Evolutionary conservation across 2,113 vertebrate genomes (phyloP).

Genomic region (Tyto alba): DNA sequence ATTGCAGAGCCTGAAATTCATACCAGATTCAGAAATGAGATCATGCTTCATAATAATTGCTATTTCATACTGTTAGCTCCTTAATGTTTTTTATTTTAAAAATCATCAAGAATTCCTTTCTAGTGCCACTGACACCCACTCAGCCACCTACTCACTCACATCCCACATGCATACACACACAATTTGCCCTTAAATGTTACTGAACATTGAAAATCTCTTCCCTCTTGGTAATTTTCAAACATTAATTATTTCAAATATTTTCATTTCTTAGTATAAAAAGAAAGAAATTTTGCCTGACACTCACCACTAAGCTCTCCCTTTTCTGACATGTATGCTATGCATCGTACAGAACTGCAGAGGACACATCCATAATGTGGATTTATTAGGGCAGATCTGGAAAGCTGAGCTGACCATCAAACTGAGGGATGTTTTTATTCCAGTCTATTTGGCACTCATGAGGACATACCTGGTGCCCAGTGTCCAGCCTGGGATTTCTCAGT

Average conservation of each 20-base stretch:
- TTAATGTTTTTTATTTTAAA: slow-evolving; percentile 47
- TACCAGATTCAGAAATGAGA: slow-evolving; percentile 46
- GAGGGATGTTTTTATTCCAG: neutral
- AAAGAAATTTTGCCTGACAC: neutral
- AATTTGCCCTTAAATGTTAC: neutral
- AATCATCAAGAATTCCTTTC: slow-evolving; percentile 30
- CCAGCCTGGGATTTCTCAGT: neutral
- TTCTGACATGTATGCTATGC: neutral
- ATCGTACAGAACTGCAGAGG: neutral
- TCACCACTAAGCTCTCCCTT: neutral
- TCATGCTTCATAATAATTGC: slow-evolving; percentile 20
- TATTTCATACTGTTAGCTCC: slow-evolving; percentile 45
- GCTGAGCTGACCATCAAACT: neutral
- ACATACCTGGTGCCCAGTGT: neutral
- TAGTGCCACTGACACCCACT: slow-evolving; percentile 12
- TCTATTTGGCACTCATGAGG: neutral
- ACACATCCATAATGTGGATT: neutral
- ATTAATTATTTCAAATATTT: neutral
- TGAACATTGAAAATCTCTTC: slow-evolving; percentile 3
- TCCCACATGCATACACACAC: neutral
- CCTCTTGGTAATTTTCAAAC: neutral
- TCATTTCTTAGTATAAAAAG: neutral
- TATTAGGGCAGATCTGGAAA: neutral
- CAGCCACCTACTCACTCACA: neutral
- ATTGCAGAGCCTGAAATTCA: slow-evolving; percentile 39